These are phyloP conservation scores for Etheostoma spectabile DNA, from an alignment of 2,113 vertebrate genomes.

Conservation along the genomic window DNA sequence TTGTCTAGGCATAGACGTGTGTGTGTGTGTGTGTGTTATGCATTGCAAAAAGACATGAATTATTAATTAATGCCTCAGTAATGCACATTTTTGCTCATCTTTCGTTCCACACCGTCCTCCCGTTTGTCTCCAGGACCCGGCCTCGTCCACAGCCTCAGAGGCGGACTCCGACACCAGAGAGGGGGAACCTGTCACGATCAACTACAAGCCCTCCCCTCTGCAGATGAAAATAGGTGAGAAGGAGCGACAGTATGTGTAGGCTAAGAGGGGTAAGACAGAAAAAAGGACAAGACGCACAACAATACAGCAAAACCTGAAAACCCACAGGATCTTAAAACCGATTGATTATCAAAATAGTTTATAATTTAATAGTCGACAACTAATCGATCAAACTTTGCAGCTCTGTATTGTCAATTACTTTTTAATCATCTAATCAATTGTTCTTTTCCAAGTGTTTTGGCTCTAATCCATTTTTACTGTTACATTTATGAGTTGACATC, in stretches of 20 bases:
- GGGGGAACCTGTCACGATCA: conserved; percentile 95
- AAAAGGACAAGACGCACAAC: no score
- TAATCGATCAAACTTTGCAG: no score
- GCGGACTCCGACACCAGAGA: conserved; percentile 93
- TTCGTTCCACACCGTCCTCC: background rate
- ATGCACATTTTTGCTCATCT: conserved; percentile 43
- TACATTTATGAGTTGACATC: background rate
- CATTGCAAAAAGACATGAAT: conserved; percentile 33
- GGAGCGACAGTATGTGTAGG: background rate
- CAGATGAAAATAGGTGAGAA: conserved; percentile 97
- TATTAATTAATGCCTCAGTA: conserved; percentile 38
- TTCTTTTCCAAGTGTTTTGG: background rate
- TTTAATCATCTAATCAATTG: background rate
- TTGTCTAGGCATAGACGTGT: background rate
- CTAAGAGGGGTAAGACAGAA: background rate
- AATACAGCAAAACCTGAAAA: no score
- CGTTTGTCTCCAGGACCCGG: conserved; percentile 88
- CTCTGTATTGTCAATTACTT: no score
- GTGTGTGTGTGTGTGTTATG: conserved; percentile 14
- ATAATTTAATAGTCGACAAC: no score
- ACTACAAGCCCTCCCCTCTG: conserved; percentile 97
- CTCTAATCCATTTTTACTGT: background rate
- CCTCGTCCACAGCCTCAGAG: conserved; percentile 92
- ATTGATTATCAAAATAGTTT: no score
- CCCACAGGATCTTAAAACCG: no score